A percentile compares a stretch with the other conserved stretches of the same genome.
Conservation (phyloP, 2,113 vertebrate genomes). For the Corythornis madagascariensis region DNA sequence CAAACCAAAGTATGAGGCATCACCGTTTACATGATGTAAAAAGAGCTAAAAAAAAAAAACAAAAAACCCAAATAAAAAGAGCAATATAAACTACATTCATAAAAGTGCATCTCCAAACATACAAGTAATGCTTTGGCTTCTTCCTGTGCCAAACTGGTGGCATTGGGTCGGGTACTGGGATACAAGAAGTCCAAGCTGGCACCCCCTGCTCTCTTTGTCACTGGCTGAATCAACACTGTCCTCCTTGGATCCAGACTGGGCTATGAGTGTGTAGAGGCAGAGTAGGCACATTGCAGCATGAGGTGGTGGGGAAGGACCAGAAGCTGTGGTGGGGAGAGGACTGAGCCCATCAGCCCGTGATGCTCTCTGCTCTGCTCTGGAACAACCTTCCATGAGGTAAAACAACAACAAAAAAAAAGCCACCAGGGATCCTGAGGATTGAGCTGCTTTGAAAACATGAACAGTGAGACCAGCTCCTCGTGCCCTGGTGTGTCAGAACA, state of each 20-base stretch:
- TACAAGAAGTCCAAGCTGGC: slow-evolving; percentile 9
- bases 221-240: not conserved
- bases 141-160: slow-evolving; percentile 68
- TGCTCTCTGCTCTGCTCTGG: slow-evolving; percentile 21
- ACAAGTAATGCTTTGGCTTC: slow-evolving; percentile 82
- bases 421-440: slow-evolving; percentile 48
- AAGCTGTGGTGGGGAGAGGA: not conserved
- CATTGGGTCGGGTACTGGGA: slow-evolving; percentile 20
- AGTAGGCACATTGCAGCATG: slow-evolving; percentile 13
- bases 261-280: not conserved
- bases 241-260: not conserved
- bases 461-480: not conserved
- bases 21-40: slow-evolving; percentile 88
- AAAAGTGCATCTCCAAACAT: slow-evolving; percentile 91
- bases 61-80: slow-evolving; percentile 10
- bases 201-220: slow-evolving; percentile 29
- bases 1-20: slow-evolving; percentile 78
- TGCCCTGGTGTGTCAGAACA: not conserved
- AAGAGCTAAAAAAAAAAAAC: slow-evolving; percentile 77
- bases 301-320: not conserved
- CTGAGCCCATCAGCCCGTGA: not conserved
- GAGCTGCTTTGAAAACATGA: not conserved
- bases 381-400: slow-evolving; percentile 30
- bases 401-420: slow-evolving; percentile 8
- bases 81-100: slow-evolving; percentile 88